Base-by-base conservation (phyloP, 2,797 vertebrate species). In the Poecile montanus region DNA sequence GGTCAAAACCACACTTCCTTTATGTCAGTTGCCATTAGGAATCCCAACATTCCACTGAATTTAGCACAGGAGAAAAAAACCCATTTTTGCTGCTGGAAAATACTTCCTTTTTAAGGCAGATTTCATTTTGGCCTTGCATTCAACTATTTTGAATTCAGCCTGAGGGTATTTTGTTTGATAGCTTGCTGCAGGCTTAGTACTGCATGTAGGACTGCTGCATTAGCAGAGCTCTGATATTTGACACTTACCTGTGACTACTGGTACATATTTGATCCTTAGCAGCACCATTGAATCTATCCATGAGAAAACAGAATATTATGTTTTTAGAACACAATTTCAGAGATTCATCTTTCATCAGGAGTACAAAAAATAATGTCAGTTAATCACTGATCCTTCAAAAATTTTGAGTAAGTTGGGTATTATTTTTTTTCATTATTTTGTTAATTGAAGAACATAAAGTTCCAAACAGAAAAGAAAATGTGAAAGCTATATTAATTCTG, bases 211-310 rank as follows among this genome's bases (percentile, higher is more conserved):
- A 91, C 27, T 85, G 77, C 80, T 87, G 88, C 71, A 71, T 54
- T 92, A 95, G 88, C 94, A 94, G 44, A 73, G 90, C 57, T 88
- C 44, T 2, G 63, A 60, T 73, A 92, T 66, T 51, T 84, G 95
- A 88, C 91, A 93, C 29, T 9, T 60, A 20, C 73, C 66, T 78
- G 36, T 56, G 62, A 73, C 47, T 66, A 25, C n/a, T 62, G 80
- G 19, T 86, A 79, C 40, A 65, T 57, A 85, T 84, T 68, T 84
- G 40, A 90, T 81, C 76, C 66, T 90, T 58, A 88, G 58, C 22
- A 88, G 76, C 50, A 90, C 44, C 32, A 34, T 3, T 89, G 61
- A 86, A 89, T 47, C 34, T 78, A 11, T 32, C 42, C 11, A 36
- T 40, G 56, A 82, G 60, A 86, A 91, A 86, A 53, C 25, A 63